Evolutionary conservation across 2,888 invertebrate genomes (phyloP).

Genomic region (Thalpophila matura): DNA sequence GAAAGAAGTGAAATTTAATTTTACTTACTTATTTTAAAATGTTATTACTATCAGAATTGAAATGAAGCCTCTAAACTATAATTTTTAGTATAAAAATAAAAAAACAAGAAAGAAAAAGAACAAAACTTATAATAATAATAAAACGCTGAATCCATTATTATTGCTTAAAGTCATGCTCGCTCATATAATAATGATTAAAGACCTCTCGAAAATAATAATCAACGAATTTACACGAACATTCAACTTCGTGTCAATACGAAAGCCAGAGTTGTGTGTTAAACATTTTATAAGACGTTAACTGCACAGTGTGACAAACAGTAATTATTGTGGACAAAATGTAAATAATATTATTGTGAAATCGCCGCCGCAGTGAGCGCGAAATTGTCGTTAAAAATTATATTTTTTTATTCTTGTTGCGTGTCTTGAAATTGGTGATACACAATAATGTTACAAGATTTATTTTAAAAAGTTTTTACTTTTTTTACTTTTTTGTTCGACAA

Average conservation of each 20-base stretch:
- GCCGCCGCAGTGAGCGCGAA: slow-evolving; percentile 40
- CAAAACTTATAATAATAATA: background rate
- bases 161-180: background rate
- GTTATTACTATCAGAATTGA: too few relatives aligned
- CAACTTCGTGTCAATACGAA: slow-evolving; percentile 63
- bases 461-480: too few relatives aligned
- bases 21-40: too few relatives aligned
- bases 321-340: slow-evolving; percentile 69
- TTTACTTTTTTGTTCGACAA: too few relatives aligned
- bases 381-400: slow-evolving; percentile 22
- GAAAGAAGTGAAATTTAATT: too few relatives aligned
- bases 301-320: slow-evolving; percentile 68
- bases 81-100: too few relatives aligned
- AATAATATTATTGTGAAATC: slow-evolving; percentile 64
- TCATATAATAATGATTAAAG: slow-evolving; percentile 25
- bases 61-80: too few relatives aligned
- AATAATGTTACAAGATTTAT: slow-evolving; percentile 17
- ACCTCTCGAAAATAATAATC: slow-evolving; percentile 30
- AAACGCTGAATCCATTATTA: slow-evolving; percentile 15
- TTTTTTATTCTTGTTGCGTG: slow-evolving; percentile 13
- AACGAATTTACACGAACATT: slow-evolving; percentile 41
- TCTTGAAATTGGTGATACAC: slow-evolving; percentile 10
- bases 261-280: slow-evolving; percentile 61
- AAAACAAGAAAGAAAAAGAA: too few relatives aligned
- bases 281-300: slow-evolving; percentile 64